These are phyloP conservation scores for Opisthograptis luteolata DNA, from an alignment of 2,888 invertebrate genomes.

Conservation along the genomic window DNA sequence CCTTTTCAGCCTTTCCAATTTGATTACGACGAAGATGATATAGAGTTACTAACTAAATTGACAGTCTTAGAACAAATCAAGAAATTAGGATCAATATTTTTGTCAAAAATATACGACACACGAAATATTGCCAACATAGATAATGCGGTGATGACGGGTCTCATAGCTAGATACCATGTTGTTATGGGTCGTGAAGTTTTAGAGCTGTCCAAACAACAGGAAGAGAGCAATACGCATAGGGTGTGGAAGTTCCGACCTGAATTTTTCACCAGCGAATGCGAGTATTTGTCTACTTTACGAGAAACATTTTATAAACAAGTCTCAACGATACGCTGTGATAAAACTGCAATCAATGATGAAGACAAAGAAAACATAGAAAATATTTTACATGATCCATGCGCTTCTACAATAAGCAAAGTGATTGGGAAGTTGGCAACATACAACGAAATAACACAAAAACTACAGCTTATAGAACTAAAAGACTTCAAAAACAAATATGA, in stretches of 20 bases:
- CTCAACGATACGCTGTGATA: slow-evolving; percentile 33
- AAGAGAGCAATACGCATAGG: slow-evolving; percentile 18
- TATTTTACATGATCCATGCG: slow-evolving; percentile 36
- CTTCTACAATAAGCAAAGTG: slow-evolving; percentile 36
- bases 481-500: slow-evolving; percentile 36
- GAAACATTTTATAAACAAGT: slow-evolving; percentile 42
- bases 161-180: slow-evolving; percentile 49
- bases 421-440: slow-evolving; percentile 2
- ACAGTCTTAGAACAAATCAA: slow-evolving; percentile 43
- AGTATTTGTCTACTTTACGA: slow-evolving; percentile 34
- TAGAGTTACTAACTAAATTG: slow-evolving; percentile 39
- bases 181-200: slow-evolving; percentile 46
- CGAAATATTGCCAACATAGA: slow-evolving; percentile 40
- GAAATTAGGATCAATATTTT: slow-evolving; percentile 40
- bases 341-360: slow-evolving; percentile 30
- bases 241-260: slow-evolving; percentile 40
- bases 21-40: slow-evolving; percentile 37
- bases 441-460: slow-evolving; percentile 27
- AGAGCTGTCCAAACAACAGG: slow-evolving; percentile 18
- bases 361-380: slow-evolving; percentile 28
- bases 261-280: slow-evolving; percentile 43
- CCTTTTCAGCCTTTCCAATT: slow-evolving; percentile 47
- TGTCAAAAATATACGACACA: no score
- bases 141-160: slow-evolving; percentile 40
- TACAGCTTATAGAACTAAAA: slow-evolving; percentile 31